Base-by-base conservation (phyloP, 2,113 vertebrate genomes). In the Xenopus laevis region DNA sequence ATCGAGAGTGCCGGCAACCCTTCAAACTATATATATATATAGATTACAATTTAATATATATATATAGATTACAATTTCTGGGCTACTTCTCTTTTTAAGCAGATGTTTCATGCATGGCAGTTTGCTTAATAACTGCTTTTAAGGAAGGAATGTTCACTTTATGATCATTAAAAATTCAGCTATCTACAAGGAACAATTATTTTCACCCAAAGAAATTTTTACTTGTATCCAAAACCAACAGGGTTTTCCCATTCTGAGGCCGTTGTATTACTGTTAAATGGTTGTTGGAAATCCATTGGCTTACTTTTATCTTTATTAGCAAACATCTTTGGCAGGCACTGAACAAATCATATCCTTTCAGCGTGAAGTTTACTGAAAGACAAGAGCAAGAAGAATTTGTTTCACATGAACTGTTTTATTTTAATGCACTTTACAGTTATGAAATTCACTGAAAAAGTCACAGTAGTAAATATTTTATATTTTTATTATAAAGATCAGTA, bases 311-410 rank as follows among this genome's bases (percentile, higher is more conserved):
- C 82, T 86, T 73, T 77, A 57, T 60, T 75, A 78, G 79, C 82
- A 83, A 86, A 85, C 79, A 81, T 90, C 80, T 87, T 77, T 84
- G 72, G 83, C 82, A 84, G 64, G 21, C 66, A 68, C 64, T 76
- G 79, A 44, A 70, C 81, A 80, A 83, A 86, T 83, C 81, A 83
- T 79, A 83, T 88, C 79, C 83, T 86, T 89, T 90, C 81, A 85
- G 85, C 85, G 68, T 40, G 78, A 81, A 82, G 82, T 85, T 88
- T 83, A 87, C 85, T 84, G 83, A 80, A 79, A 90, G 86, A 89
- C 86, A 91, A 90, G 89, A 85, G 88, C 82, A 84, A 82, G 76
- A 83, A 78, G 78, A 89, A 87, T 91, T 89, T 88, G 84, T 89
- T 88, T 88, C 89, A 87, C 83, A 83, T 87, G 86, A 91, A 79